Conservation (phyloP, 2,888 invertebrate species). For the Dioctria rufipes region DNA sequence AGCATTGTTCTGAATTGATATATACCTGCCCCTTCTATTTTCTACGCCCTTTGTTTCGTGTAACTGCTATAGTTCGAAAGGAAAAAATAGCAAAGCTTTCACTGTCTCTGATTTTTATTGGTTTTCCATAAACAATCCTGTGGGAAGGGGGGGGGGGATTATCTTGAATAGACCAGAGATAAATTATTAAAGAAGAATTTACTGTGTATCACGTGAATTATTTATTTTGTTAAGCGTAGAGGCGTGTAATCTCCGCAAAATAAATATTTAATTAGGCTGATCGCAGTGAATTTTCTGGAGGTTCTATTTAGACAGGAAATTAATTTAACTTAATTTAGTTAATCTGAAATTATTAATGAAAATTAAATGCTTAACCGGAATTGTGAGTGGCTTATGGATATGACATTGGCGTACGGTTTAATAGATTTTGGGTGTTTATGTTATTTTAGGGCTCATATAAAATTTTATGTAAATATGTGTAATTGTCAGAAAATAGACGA, state of each 20-base stretch:
- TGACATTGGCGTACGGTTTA: too few species aligned
- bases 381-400: too few species aligned
- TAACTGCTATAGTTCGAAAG: neutral
- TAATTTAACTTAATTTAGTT: too few species aligned
- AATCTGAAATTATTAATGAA: too few species aligned
- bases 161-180: conserved; percentile 6
- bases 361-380: too few species aligned
- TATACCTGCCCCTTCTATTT: neutral
- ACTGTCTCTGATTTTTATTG: neutral
- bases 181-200: conserved; percentile 41
- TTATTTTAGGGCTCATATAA: too few species aligned
- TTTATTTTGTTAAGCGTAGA: conserved; percentile 14
- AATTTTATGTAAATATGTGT: too few species aligned
- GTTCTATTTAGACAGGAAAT: too few species aligned
- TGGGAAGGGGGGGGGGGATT: neutral
- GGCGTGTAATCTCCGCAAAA: conserved; percentile 15
- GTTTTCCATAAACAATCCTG: conserved; percentile 38
- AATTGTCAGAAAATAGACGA: too few species aligned
- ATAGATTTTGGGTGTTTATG: too few species aligned
- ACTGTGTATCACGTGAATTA: conserved; percentile 21
- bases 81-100: neutral
- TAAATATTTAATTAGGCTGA: conserved; percentile 15
- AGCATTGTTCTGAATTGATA: conserved; percentile 1
- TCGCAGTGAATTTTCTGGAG: too few species aligned
- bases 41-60: neutral